phyloP scores from a whole-genome alignment of 2,797 vertebrate species.

The Perdix hodgsoniae region DNA sequence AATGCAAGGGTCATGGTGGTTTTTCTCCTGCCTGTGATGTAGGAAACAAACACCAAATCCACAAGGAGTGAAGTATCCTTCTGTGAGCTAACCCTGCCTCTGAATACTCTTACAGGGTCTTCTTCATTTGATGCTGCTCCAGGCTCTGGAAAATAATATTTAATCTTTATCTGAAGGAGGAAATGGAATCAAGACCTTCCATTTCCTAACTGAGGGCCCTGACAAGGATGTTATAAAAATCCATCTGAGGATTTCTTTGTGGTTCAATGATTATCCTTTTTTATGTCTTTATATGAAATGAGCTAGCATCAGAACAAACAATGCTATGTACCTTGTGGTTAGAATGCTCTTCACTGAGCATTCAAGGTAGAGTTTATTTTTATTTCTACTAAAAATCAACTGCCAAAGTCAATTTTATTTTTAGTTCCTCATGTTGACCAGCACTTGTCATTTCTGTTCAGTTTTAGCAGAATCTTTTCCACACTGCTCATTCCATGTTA shows the following conservation, averaged over 20 bases:
- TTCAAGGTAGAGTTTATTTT: conserved; percentile 16
- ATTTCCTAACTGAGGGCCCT: not conserved
- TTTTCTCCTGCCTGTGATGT: not conserved
- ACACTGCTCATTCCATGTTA: not conserved
- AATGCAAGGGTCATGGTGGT: not conserved
- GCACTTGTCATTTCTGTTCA: not conserved
- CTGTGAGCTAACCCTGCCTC: not conserved
- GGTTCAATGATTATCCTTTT: not conserved
- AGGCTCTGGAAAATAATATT: not conserved
- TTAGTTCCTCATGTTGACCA: not conserved
- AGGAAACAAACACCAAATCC: not conserved
- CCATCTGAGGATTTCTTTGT: not conserved
- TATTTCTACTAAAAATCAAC: conserved; percentile 27
- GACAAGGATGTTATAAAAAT: not conserved
- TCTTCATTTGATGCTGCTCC: not conserved
- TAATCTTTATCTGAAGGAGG: not conserved
- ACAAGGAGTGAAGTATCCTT: not conserved
- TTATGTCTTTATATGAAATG: not conserved
- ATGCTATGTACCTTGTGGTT: not conserved
- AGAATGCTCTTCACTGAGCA: not conserved
- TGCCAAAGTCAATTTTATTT: conserved; percentile 27
- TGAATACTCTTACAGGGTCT: not conserved
- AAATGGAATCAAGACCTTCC: not conserved
- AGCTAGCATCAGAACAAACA: not conserved
- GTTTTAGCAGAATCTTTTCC: not conserved